These are phyloP conservation scores for Danaus chrysippus DNA, from an alignment of 2,888 invertebrate species.

Conservation along the genomic window DNA sequence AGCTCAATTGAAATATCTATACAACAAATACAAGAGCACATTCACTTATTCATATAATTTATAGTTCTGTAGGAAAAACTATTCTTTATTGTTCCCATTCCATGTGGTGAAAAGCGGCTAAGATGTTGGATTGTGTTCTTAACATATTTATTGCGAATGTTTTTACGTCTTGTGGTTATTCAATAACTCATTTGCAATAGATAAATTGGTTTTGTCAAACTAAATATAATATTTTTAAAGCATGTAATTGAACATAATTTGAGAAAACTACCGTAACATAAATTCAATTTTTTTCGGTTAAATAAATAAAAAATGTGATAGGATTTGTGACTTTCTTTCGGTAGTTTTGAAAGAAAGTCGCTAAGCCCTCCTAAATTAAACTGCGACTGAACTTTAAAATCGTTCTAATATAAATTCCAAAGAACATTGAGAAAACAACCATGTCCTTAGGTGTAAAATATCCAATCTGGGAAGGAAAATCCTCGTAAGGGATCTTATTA, in stretches of 20 bases:
- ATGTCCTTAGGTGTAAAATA: slow-evolving; percentile 1
- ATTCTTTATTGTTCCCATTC: slow-evolving; percentile 3
- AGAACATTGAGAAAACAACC: not conserved
- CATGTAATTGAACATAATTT: no score
- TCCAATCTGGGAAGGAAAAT: slow-evolving; percentile 11
- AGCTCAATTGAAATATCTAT: slow-evolving; percentile 29
- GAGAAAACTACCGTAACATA: no score
- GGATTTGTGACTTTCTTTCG: not conserved
- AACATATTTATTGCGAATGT: no score
- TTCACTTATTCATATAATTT: slow-evolving; percentile 22
- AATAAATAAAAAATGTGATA: no score
- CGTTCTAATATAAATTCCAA: not conserved
- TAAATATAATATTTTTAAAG: no score
- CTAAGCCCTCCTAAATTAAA: not conserved
- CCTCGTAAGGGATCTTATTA: slow-evolving; percentile 27
- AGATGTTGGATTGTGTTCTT: not conserved
- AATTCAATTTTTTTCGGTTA: no score
- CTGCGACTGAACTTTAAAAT: not conserved
- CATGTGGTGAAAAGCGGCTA: slow-evolving; percentile 1
- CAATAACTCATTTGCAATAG: no score
- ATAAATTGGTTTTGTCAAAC: no score
- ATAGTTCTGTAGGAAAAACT: slow-evolving; percentile 12
- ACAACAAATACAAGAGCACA: slow-evolving; percentile 19
- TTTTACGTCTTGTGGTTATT: no score
- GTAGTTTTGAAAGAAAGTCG: not conserved